Base-by-base conservation (phyloP, 2,797 vertebrate species). In the Glyptemys insculpta region DNA sequence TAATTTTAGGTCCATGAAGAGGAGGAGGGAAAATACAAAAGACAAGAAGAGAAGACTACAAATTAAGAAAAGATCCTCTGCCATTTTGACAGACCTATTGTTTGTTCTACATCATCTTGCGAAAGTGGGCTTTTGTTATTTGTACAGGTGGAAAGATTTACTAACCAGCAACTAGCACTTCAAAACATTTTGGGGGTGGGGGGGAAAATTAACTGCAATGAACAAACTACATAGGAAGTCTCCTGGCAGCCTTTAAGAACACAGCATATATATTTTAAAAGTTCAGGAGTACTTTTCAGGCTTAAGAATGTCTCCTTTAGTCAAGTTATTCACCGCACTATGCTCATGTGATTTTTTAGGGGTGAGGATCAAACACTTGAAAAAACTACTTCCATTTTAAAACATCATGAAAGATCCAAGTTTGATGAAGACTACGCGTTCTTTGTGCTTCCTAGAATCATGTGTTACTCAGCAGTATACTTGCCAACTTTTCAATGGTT, bases 391-490 rank as follows among this genome's bases (percentile, higher is more conserved):
- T 76, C 25, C 37, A 2, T 44, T 53, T 85, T 72, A 83, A 94
- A 95, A 21, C 6, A 87, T 54, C 41, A 65, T 5, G 6, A 50
- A 59, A 76, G 47, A 79, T 79, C 72, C 15, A 82, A 18, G 29
- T 87, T 25, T 82, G 34, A 62, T 3, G 21, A 23, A 86, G 47
- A 62, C 49, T 1, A 6, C 16, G 25, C 11, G 3, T 47, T 25
- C 34, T 49, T 12, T n/a, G 14, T 54, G 4, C 6, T 76, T 25
- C 68, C 2, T 2, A 93, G 31, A 15, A 84, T 2, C 57, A 12
- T 0, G 0, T 19, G 25, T n/a, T 83, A 86, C 6, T 14, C 2
- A 87, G 23, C 27, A 87, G n/a, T 31, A 31, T 31, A 93, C 81
- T 85, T 2, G 54, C 74, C 15, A 49, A 31, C 54, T 68, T 84